Conservation (phyloP, 2,113 vertebrate genomes). For the Proterorhinus semilunaris region DNA sequence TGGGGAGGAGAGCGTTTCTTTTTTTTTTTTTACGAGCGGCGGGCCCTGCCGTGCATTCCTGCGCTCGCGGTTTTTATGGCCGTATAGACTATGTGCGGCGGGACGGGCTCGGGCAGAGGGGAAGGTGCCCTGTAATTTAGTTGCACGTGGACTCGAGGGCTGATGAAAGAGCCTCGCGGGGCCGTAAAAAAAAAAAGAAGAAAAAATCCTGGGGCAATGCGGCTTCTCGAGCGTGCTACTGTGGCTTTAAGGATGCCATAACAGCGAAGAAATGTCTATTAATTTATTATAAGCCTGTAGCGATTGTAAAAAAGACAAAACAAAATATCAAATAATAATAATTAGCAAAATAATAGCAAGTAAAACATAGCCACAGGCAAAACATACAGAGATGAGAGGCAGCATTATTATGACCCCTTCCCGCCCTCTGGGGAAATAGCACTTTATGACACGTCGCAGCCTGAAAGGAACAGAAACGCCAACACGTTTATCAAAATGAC, state of each 20-base stretch:
- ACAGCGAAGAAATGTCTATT: neutral
- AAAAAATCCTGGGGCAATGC: neutral
- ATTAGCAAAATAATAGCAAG: neutral
- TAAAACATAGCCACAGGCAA: conserved; percentile 13
- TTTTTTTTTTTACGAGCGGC: conserved; percentile 29
- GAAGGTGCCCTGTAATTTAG: conserved; percentile 51
- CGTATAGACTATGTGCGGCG: conserved; percentile 2
- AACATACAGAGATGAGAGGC: neutral
- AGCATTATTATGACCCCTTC: neutral
- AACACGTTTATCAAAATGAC: too few relatives aligned
- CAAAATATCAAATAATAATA: conserved; percentile 20
- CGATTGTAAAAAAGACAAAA: conserved; percentile 24
- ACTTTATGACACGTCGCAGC: too few relatives aligned
- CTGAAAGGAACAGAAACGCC: too few relatives aligned
- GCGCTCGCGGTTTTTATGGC: neutral
- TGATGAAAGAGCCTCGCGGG: conserved; percentile 66
- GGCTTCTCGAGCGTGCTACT: conserved; percentile 2
- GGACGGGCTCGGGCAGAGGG: conserved; percentile 18
- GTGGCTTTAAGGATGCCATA: conserved; percentile 22
- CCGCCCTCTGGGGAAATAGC: too few relatives aligned
- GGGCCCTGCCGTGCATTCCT: neutral
- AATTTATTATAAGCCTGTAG: conserved; percentile 29
- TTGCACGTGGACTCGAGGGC: conserved; percentile 57
- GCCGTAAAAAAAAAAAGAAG: conserved; percentile 39
- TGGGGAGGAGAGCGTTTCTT: neutral